A percentile compares a stretch with the other conserved stretches of the same genome.
phyloP scores from a whole-genome alignment of 92 coral and sea anemone species.

The Micromussa lordhowensis region DNA sequence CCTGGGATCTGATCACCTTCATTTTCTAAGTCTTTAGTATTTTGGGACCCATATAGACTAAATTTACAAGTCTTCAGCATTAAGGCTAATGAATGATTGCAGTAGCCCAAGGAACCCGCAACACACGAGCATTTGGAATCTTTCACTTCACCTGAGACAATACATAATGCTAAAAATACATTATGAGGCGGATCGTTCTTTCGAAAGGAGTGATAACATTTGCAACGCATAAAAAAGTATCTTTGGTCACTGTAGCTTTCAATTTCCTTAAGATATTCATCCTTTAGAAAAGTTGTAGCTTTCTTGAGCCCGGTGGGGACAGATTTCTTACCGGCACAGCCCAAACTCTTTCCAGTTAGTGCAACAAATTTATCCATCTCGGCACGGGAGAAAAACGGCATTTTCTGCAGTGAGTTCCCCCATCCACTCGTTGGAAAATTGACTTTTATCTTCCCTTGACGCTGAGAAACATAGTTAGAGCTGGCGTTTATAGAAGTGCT shows the following conservation, averaged over 20 bases:
- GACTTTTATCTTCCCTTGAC: neutral
- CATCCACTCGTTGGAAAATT: constrained; percentile 24
- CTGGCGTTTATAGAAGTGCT: neutral
- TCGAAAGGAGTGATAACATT: constrained; percentile 63
- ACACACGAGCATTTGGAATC: constrained; percentile 61
- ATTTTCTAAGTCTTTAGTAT: constrained; percentile 41
- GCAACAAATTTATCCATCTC: constrained; percentile 24
- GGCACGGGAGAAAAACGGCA: constrained; percentile 31
- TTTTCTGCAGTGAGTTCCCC: constrained; percentile 21
- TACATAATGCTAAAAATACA: constrained; percentile 55
- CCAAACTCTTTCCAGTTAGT: constrained; percentile 36
- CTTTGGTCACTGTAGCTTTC: constrained; percentile 47
- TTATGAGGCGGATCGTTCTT: constrained; percentile 58
- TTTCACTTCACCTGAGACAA: constrained; percentile 55
- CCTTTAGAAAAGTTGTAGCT: constrained; percentile 68
- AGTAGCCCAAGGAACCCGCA: constrained; percentile 60
- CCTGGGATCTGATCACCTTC: constrained; percentile 59
- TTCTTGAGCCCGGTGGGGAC: constrained; percentile 66
- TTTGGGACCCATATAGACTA: constrained; percentile 53
- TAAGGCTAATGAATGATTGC: constrained; percentile 56
- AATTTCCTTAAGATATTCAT: constrained; percentile 55
- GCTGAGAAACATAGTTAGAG: neutral
- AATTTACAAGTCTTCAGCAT: constrained; percentile 68
- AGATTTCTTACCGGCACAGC: constrained; percentile 33
- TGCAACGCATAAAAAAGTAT: constrained; percentile 50